Conservation (phyloP, 2,888 invertebrate genomes). For the Xylophagus ater region DNA sequence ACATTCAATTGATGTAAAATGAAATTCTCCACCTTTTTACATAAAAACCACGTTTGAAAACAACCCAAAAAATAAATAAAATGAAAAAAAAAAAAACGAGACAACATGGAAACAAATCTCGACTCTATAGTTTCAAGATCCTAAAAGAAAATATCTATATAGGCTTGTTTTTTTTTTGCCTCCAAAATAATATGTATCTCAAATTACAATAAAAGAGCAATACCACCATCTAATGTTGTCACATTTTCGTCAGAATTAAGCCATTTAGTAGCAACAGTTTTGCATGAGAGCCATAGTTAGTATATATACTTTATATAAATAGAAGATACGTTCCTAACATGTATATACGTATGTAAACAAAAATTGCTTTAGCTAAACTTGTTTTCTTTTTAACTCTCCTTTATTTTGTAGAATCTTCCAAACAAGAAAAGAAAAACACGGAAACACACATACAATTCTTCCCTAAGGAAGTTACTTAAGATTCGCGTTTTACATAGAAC, state of each 20-base stretch:
- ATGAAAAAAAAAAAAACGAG: not conserved
- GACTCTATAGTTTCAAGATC: slow-evolving; percentile 7
- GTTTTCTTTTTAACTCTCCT: slow-evolving; percentile 9
- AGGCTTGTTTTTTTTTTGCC: too few relatives aligned
- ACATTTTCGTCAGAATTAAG: slow-evolving; percentile 15
- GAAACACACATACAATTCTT: too few relatives aligned
- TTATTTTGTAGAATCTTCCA: too few relatives aligned
- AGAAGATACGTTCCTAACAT: too few relatives aligned
- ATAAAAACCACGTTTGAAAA: not conserved
- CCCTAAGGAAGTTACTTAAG: slow-evolving; percentile 10
- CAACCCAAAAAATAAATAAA: too few relatives aligned
- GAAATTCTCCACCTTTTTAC: not conserved
- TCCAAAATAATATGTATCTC: too few relatives aligned
- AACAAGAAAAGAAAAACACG: too few relatives aligned
- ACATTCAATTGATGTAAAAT: too few relatives aligned
- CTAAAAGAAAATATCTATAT: too few relatives aligned
- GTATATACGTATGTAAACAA: too few relatives aligned
- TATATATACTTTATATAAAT: too few relatives aligned
- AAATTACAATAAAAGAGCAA: slow-evolving; percentile 13
- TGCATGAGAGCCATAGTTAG: not conserved
- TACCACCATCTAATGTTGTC: slow-evolving; percentile 11
- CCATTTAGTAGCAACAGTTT: slow-evolving; percentile 8
- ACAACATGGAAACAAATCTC: slow-evolving; percentile 5
- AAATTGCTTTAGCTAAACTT: slow-evolving; percentile 11
- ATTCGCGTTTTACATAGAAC: slow-evolving; percentile 9